phyloP scores from a whole-genome alignment of 2,797 vertebrate genomes.

The Platyrinchus mystaceus region DNA sequence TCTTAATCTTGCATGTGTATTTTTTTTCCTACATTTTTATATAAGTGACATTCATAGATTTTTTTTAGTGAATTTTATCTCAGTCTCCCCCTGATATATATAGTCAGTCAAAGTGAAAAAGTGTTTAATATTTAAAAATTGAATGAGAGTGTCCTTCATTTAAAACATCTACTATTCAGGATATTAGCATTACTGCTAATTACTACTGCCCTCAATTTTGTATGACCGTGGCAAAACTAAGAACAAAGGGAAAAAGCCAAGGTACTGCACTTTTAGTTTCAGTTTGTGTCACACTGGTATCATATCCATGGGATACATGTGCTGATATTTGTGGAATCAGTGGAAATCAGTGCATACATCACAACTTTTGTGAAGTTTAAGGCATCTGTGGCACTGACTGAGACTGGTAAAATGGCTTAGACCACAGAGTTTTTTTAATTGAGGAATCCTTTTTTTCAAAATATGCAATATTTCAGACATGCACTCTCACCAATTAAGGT shows the following conservation, averaged over 20 bases:
- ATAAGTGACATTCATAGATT: background rate
- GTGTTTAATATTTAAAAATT: background rate
- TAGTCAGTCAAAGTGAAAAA: background rate
- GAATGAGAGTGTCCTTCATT: background rate
- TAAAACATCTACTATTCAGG: background rate
- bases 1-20: background rate
- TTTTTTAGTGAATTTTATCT: background rate
- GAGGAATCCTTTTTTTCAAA: background rate
- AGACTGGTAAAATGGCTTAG: background rate
- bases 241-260: background rate
- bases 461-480: background rate
- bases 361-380: background rate
- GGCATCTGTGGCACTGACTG: background rate
- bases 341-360: background rate
- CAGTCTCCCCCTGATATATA: background rate
- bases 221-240: background rate
- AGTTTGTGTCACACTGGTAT: background rate
- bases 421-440: background rate
- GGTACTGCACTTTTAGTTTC: background rate
- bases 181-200: background rate
- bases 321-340: background rate
- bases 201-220: background rate
- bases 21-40: background rate
- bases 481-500: background rate
- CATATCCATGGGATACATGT: background rate